Base-by-base conservation (phyloP, 2,797 vertebrate species). In the Enteromius viviparus region DNA sequence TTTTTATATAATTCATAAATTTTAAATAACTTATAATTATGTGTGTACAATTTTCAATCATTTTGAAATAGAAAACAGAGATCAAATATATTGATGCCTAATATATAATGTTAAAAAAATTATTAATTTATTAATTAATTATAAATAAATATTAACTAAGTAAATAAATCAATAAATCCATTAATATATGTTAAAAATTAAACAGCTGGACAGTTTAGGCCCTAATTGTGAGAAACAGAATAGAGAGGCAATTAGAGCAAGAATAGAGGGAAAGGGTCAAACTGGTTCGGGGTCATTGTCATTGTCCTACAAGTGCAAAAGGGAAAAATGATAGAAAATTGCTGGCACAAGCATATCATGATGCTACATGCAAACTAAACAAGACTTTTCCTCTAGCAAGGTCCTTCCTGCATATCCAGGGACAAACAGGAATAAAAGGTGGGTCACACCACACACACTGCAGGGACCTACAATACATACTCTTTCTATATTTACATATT, bases 301-400 rank as follows among this genome's bases (percentile, higher is more conserved):
- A 76, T 51, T 72, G 69, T 69, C 51, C 55, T 79, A 26, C 29
- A 29, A 60, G 72, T 62, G 69, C 64, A 68, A 66, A 14, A 75
- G 45, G 8, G 12, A 69, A 58, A 64, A 58, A 68, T 64, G 12
- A 47, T 34, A 69, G 40, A 76, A 76, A 76, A 58, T 11, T 64
- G 79, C 84, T 76, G 21, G 65, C 78, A 69, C 40, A 76, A 58
- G 72, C 70, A 81, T 49, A 64, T 78, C 79, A 64, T 49, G 2
- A 65, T 68, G 32, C 12, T 49, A 69, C 21, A 79, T 19, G 4
- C 60, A 62, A 34, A 37, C 82, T 58, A 42, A 58, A 70, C 78
- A 58, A 55, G n/a, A 55, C 34, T 78, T 45, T 49, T 81, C 69
- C 58, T 53, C 55, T 81, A 74, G 21, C 66, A 78, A 78, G 58